These are phyloP conservation scores for Enoplosus armatus DNA, from an alignment of 2,797 vertebrate species.

Conservation along the genomic window DNA sequence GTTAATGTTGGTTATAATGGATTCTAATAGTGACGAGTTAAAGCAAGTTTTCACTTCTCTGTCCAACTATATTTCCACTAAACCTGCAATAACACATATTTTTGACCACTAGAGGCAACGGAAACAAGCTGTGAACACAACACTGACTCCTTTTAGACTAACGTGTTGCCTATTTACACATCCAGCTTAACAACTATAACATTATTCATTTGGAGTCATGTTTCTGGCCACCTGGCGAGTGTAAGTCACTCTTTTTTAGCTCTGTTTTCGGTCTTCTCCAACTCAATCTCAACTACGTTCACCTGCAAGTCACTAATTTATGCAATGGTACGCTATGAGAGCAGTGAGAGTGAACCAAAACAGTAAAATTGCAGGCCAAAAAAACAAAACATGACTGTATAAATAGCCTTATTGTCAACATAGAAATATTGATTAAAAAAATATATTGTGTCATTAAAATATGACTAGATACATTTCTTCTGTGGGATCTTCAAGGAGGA, in stretches of 20 bases:
- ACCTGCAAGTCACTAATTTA: not conserved
- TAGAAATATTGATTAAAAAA: not conserved
- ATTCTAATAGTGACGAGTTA: not conserved
- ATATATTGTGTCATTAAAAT: not conserved
- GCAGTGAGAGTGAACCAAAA: not conserved
- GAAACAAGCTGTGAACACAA: not conserved
- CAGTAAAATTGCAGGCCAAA: not conserved
- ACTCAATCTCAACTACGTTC: not conserved
- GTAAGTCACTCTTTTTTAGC: not conserved
- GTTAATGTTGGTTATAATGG: not conserved
- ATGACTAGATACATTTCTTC: not conserved
- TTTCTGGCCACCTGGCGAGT: not conserved
- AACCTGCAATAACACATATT: not conserved
- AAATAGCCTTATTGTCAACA: not conserved
- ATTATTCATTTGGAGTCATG: not conserved
- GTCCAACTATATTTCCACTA: not conserved
- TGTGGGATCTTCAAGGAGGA: not conserved
- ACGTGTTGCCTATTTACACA: not conserved
- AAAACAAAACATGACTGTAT: not conserved
- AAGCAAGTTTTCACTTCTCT: not conserved
- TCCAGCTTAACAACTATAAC: not conserved
- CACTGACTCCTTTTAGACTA: not conserved
- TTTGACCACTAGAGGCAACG: too few species aligned
- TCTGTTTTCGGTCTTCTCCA: slow-evolving; percentile 8
- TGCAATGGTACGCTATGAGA: not conserved